Conservation (phyloP, 2,113 vertebrate genomes). For the Aegotheles bennettii region DNA sequence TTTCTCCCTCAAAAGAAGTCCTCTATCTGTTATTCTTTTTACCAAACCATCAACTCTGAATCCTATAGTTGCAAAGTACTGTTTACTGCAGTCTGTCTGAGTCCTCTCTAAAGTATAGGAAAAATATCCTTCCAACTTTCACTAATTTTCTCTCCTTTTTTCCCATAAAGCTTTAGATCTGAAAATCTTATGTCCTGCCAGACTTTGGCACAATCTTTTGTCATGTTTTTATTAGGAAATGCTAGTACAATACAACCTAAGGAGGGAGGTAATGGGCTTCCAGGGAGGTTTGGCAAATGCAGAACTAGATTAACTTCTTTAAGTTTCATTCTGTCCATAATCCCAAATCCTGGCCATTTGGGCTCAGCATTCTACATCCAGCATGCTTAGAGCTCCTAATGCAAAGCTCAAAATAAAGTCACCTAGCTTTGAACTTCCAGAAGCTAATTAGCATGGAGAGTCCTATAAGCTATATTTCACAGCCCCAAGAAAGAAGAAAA, state of each 20-base stretch:
- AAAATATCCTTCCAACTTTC: not conserved
- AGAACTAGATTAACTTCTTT: not conserved
- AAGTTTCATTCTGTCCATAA: not conserved
- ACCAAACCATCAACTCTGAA: not conserved
- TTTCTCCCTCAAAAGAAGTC: not conserved
- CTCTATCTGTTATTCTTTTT: not conserved
- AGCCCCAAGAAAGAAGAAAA: not conserved
- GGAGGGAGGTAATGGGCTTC: not conserved
- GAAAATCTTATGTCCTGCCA: not conserved
- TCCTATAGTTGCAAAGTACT: not conserved
- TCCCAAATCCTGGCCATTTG: not conserved
- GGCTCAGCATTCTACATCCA: not conserved
- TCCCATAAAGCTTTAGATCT: not conserved
- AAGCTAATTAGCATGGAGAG: not conserved
- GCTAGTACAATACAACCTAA: not conserved
- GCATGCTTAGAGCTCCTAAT: not conserved
- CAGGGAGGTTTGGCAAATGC: not conserved
- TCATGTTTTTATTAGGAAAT: constrained; percentile 8
- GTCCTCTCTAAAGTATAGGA: not conserved
- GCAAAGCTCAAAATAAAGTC: not conserved
- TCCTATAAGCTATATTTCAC: not conserved
- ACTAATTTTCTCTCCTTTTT: not conserved
- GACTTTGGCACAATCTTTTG: not conserved
- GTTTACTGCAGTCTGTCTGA: not conserved
- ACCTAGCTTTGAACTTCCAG: not conserved